These are phyloP conservation scores for Apeira syringaria DNA, from an alignment of 2,888 invertebrate genomes.

Conservation along the genomic window DNA sequence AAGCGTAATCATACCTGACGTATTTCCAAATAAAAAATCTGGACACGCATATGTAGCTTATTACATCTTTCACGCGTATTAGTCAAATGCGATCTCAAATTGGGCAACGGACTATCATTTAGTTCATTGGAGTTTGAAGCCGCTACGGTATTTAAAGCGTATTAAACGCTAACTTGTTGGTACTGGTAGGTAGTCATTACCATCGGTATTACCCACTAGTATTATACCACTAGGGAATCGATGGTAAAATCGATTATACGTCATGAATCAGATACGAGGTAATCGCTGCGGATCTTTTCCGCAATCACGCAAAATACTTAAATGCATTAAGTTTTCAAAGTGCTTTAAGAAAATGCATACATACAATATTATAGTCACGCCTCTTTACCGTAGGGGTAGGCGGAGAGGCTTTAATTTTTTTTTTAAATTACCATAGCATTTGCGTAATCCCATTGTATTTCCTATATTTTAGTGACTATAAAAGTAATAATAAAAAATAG, in stretches of 20 bases:
- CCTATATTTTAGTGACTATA: too few relatives aligned
- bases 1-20: background rate
- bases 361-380: too few relatives aligned
- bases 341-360: too few relatives aligned
- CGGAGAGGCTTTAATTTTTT: too few relatives aligned
- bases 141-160: constrained; percentile 59
- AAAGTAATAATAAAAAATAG: too few relatives aligned
- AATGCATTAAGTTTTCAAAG: too few relatives aligned
- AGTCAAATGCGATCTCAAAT: constrained; percentile 55
- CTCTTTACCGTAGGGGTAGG: too few relatives aligned
- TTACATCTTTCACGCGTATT: constrained; percentile 64
- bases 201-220: constrained; percentile 53
- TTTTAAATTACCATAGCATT: too few relatives aligned
- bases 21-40: constrained; percentile 6
- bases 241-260: constrained; percentile 65
- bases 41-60: constrained; percentile 39
- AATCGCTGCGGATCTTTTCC: constrained; percentile 62
- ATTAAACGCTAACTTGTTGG: constrained; percentile 66
- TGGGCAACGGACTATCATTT: constrained; percentile 56
- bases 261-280: constrained; percentile 55
- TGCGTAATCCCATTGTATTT: too few relatives aligned
- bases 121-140: constrained; percentile 50
- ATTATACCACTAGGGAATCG: constrained; percentile 56
- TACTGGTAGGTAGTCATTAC: constrained; percentile 61
- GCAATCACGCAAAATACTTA: constrained; percentile 63